phyloP scores from a whole-genome alignment of 2,797 vertebrate genomes.

The Serranus cabrilla region DNA sequence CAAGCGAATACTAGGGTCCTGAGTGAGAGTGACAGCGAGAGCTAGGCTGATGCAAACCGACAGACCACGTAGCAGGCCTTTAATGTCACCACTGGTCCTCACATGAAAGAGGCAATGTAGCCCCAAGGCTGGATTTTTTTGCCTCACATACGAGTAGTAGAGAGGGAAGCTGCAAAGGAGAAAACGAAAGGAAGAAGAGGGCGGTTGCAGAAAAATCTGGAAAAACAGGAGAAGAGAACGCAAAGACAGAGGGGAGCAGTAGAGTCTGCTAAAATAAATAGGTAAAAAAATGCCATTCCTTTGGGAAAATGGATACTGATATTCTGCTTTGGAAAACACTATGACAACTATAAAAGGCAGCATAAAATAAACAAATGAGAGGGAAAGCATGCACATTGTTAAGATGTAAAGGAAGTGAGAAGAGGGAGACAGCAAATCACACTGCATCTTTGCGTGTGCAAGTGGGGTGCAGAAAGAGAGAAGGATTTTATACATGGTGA shows the following conservation, averaged over 20 bases:
- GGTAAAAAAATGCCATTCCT: conserved; percentile 67
- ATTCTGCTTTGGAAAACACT: conserved; percentile 57
- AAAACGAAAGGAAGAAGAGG: conserved; percentile 53
- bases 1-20: conserved; percentile 36
- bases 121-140: conserved; percentile 74
- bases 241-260: conserved; percentile 27
- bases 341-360: conserved; percentile 29
- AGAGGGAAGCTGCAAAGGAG: conserved; percentile 42
- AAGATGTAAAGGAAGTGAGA: conserved; percentile 23
- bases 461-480: conserved; percentile 9
- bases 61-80: conserved; percentile 80
- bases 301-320: conserved; percentile 45
- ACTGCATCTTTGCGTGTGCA: neutral
- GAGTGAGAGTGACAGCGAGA: conserved; percentile 48
- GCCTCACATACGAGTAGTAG: conserved; percentile 37
- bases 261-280: conserved; percentile 65
- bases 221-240: conserved; percentile 29
- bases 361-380: conserved; percentile 40
- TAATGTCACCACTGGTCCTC: conserved; percentile 82
- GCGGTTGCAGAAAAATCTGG: conserved; percentile 19
- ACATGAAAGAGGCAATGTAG: conserved; percentile 79
- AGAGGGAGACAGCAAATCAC: conserved; percentile 13
- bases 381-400: conserved; percentile 27
- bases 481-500: conserved; percentile 39
- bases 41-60: conserved; percentile 81